Conservation (phyloP, 2,797 vertebrate species). For the Esox lucius region DNA sequence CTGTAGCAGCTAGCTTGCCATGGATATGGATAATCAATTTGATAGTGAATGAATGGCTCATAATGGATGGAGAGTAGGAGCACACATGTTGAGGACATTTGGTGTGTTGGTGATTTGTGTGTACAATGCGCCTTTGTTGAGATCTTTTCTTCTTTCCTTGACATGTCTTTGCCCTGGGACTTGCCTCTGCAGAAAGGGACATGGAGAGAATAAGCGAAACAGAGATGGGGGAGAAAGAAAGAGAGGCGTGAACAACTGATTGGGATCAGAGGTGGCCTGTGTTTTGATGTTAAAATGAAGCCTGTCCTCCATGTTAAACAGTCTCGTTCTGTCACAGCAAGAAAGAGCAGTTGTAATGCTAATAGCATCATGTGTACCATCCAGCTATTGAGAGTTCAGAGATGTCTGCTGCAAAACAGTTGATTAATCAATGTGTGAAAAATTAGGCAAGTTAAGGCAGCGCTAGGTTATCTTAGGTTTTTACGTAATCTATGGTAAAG, state of each 20-base stretch:
- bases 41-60: conserved; percentile 33
- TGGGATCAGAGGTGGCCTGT: background rate
- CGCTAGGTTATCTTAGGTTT: background rate
- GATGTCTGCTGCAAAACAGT: background rate
- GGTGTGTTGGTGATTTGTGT: background rate
- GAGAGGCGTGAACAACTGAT: background rate
- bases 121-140: background rate
- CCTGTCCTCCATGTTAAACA: background rate
- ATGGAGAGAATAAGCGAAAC: background rate
- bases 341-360: background rate
- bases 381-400: background rate
- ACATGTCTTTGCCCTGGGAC: background rate
- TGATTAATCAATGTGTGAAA: background rate
- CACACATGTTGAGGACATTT: background rate
- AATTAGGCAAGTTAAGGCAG: background rate
- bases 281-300: background rate
- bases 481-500: background rate
- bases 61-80: background rate
- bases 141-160: background rate
- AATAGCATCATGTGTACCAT: no score
- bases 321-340: background rate
- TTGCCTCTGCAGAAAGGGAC: background rate
- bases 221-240: background rate
- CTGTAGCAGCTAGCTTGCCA: conserved; percentile 28
- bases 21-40: conserved; percentile 55